Evolutionary conservation across 2,797 vertebrate genomes (phyloP), one percentile per base, ranked within the genome.

Genomic region (Podarcis lilfordi): DNA sequence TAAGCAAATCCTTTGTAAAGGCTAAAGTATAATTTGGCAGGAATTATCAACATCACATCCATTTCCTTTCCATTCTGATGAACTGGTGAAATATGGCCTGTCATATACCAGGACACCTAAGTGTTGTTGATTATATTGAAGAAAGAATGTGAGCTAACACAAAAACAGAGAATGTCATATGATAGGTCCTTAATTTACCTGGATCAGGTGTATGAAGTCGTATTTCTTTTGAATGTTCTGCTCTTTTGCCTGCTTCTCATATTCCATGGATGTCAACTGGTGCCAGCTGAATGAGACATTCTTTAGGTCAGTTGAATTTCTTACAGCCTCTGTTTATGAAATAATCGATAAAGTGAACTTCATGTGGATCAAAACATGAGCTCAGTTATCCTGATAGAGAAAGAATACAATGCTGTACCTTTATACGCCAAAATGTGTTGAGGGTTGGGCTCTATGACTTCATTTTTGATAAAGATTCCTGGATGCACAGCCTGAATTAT

Each of bases 161-260:
- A 29, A 87, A 87, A 86, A 40, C 0, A 17, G 21, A 74, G 0
- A 10, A 0, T 43, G 3, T 59, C 72, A 1, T 68, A 50, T 61
- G 59, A 83, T 23, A 59, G 83, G 50, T 21, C 66, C 0, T 5
- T 66, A 82, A 76, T 6, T 40, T 94, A 98, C 98, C 97, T 98
- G 98, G 93, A 98, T 97, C 98, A 98, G 97, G 95, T 98, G 98
- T 94, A 98, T 97, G 95, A 98, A 98, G 92, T 98, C 98, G 0
- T 97, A 97, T 93, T 98, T 98, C 96, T 98, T 97, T 10, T 90
- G 95, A 23, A 75, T 59, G 69, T 96, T 96, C 55, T 95, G 96
- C 72, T 80, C 93, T 90, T 95, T 97, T 96, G 96, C 96, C 15
- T 97, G 94, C 69, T 96, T 94, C 89, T 98, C 97, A 19, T 98